Base-by-base conservation (phyloP, 1,140 invertebrate species). In the Drosophila biarmipes region DNA sequence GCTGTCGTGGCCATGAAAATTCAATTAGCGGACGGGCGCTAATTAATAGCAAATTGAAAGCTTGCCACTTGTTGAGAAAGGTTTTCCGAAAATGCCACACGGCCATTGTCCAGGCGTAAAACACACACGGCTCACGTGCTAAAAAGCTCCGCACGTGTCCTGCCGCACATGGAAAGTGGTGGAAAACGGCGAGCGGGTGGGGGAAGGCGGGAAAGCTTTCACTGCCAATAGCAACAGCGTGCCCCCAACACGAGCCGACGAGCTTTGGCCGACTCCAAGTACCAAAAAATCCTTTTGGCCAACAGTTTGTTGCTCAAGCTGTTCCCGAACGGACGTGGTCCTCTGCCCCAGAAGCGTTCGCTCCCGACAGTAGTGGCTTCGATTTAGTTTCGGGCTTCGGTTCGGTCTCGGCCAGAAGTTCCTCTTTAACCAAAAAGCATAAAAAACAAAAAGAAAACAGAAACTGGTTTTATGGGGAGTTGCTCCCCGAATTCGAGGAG, bases 231-330 rank as follows among this genome's bases (percentile, higher is more conserved):
- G 78, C 77, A 80, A 80, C 73, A 77, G 74, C 73, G 73, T 77
- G 73, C 57, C 62, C 74, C 53, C 76, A 80, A 78, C 82, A 75
- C 82, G 81, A 86, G 69, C 73, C 40, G 48, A 21, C 72, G 53
- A 86, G 82, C 82, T 82, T 86, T 87, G 27, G 49, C 77, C 81
- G 78, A 86, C 61, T 42, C 76, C 62, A 75, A 27, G 46, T 19
- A 54, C 64, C 48, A 52, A 72, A 42, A 55, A 46, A 68, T 71
- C 48, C 46, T 57, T 64, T 42, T 53, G 52, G 62, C 62, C 84
- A 87, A 87, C 82, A 87, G 82, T 87, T 87, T 87, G 82, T 89
- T 87, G 84, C 76, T 89, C 54, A 84, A 81, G 58, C 84, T 84
- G 71, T 43, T 71, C 58, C 75, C 63, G 48, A 89, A 79, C 84